phyloP scores from a whole-genome alignment of 2,113 vertebrate species.

The Bubo scandiacus region DNA sequence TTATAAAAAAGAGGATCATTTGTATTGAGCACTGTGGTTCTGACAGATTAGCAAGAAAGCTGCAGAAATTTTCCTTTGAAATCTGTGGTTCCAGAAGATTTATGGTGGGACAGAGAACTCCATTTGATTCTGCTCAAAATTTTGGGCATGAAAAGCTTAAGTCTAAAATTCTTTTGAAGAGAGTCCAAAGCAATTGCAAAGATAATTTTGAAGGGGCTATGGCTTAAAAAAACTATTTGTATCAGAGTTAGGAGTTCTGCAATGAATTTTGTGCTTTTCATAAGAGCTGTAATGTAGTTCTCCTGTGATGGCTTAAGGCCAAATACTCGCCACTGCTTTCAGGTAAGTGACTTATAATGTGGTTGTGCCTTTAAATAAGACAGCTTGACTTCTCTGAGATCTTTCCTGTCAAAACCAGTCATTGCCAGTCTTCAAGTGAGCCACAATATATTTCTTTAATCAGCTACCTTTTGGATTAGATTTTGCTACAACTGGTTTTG shows the following conservation, averaged over 20 bases:
- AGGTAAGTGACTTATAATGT: not conserved
- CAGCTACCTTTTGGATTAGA: not conserved
- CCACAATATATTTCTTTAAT: not conserved
- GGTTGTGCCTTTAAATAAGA: conserved; percentile 29
- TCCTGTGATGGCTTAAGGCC: not conserved
- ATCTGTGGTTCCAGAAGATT: conserved; percentile 1
- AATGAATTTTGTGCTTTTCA: not conserved
- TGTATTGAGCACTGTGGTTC: not conserved
- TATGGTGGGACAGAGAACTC: not conserved
- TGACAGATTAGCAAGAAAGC: conserved; percentile 22
- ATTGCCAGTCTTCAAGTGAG: not conserved
- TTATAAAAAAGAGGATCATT: not conserved
- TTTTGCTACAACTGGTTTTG: not conserved
- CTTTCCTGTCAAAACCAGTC: not conserved
- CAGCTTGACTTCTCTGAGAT: not conserved
- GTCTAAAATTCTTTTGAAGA: conserved; percentile 23
- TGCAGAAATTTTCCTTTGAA: conserved; percentile 3
- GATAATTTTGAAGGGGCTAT: not conserved
- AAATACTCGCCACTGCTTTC: not conserved
- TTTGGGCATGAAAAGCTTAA: not conserved
- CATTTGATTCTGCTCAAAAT: not conserved
- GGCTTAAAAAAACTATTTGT: not conserved
- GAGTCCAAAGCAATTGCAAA: conserved; percentile 13
- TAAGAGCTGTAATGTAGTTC: not conserved
- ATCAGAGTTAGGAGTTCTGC: conserved; percentile 1